phyloP scores from a whole-genome alignment of 1,140 invertebrate genomes.

The Ruditapes philippinarum region DNA sequence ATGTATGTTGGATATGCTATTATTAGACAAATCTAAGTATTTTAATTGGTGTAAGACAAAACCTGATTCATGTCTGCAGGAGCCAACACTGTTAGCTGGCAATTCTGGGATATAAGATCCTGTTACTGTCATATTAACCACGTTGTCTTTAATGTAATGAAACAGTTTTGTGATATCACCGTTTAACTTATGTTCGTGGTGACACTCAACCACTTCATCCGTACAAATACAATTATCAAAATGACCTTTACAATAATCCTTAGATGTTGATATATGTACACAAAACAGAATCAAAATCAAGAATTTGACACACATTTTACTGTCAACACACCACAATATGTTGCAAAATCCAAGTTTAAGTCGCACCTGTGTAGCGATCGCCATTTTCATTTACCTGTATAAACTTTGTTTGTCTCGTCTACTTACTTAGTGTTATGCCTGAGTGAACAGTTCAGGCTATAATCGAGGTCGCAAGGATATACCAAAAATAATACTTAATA shows the following conservation, averaged over 20 bases:
- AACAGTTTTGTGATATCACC: constrained; percentile 48
- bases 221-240: constrained; percentile 52
- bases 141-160: constrained; percentile 36
- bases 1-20: constrained; percentile 59
- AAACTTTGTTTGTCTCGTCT: no score
- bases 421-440: no score
- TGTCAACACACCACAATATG: not conserved
- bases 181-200: constrained; percentile 22
- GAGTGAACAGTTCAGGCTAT: no score
- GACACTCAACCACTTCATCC: constrained; percentile 37
- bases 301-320: not conserved
- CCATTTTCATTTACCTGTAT: not conserved
- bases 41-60: constrained; percentile 7
- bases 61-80: constrained; percentile 19
- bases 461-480: no score
- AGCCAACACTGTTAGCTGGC: constrained; percentile 45
- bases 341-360: not conserved
- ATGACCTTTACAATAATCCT: not conserved
- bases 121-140: constrained; percentile 46
- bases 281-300: not conserved
- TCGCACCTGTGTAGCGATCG: not conserved
- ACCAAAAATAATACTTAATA: no score
- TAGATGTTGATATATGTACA: not conserved
- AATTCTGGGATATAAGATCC: constrained; percentile 50
- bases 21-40: constrained; percentile 65